Evolutionary conservation across 2,113 vertebrate genomes (phyloP).

Genomic region (Melanerpes formicivorus): DNA sequence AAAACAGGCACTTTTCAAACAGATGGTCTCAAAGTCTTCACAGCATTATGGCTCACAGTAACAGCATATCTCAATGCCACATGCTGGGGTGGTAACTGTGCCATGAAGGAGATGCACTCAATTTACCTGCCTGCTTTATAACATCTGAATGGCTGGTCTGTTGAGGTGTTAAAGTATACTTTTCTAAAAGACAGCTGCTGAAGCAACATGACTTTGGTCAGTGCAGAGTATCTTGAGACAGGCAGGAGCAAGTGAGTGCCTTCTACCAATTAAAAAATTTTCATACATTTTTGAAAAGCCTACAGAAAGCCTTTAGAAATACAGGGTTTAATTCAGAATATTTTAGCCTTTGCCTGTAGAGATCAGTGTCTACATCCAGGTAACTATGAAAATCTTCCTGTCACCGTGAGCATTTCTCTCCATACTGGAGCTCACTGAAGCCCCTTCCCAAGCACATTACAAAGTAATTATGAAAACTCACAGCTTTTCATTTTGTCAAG

Average conservation of each 20-base stretch:
- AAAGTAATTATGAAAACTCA: background rate
- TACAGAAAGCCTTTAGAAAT: background rate
- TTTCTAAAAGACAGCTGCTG: background rate
- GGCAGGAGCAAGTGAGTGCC: no score
- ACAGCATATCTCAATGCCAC: background rate
- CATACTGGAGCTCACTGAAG: background rate
- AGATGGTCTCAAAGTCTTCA: conserved; percentile 1
- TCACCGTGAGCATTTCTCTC: background rate
- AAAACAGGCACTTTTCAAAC: background rate
- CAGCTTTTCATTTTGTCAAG: background rate
- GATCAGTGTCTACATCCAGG: background rate
- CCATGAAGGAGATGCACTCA: conserved; percentile 12
- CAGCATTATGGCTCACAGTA: background rate
- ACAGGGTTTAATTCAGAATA: background rate
- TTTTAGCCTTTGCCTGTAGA: background rate
- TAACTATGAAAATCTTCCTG: background rate
- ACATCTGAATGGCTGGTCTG: background rate
- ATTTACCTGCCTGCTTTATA: background rate
- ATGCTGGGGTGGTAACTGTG: background rate
- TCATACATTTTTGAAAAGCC: background rate
- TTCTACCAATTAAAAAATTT: background rate
- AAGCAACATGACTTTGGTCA: background rate
- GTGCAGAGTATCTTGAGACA: background rate
- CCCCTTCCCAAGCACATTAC: background rate
- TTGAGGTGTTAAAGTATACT: background rate